Evolutionary conservation across 2,888 invertebrate genomes (phyloP).

Genomic region (Sceliomorpha sp.): DNA sequence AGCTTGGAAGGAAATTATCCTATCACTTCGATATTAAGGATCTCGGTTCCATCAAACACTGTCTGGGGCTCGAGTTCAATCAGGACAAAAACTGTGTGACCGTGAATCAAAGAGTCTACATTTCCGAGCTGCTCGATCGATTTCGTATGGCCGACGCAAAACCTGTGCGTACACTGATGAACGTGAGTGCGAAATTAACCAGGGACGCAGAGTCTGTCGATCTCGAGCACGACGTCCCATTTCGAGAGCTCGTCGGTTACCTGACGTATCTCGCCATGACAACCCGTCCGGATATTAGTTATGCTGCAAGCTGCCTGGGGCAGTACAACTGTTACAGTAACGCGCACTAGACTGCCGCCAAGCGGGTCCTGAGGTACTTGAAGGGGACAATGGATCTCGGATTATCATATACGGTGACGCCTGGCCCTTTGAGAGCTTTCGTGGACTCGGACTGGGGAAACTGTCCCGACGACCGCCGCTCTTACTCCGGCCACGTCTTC

Average conservation of each 20-base stretch:
- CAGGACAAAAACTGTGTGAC: neutral
- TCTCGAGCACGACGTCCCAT: slow-evolving; percentile 7
- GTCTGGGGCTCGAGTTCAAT: slow-evolving; percentile 60
- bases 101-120: slow-evolving; percentile 46
- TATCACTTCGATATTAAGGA: slow-evolving; percentile 55
- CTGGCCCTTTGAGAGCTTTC: neutral
- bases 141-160: no score
- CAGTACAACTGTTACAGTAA: slow-evolving; percentile 28
- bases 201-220: no score
- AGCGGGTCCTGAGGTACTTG: slow-evolving; percentile 31
- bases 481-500: slow-evolving; percentile 9
- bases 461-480: slow-evolving; percentile 5
- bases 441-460: slow-evolving; percentile 15
- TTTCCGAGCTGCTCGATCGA: no score
- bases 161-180: no score
- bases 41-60: slow-evolving; percentile 49
- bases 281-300: slow-evolving; percentile 38
- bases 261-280: slow-evolving; percentile 29
- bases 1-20: no score
- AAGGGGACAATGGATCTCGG: slow-evolving; percentile 24
- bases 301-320: slow-evolving; percentile 28
- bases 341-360: slow-evolving; percentile 30
- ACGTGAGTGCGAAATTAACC: slow-evolving; percentile 54
- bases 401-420: neutral
- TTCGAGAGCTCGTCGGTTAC: slow-evolving; percentile 44